Evolutionary conservation across 2,888 invertebrate species (phyloP).

Genomic region (Rhingia campestris): DNA sequence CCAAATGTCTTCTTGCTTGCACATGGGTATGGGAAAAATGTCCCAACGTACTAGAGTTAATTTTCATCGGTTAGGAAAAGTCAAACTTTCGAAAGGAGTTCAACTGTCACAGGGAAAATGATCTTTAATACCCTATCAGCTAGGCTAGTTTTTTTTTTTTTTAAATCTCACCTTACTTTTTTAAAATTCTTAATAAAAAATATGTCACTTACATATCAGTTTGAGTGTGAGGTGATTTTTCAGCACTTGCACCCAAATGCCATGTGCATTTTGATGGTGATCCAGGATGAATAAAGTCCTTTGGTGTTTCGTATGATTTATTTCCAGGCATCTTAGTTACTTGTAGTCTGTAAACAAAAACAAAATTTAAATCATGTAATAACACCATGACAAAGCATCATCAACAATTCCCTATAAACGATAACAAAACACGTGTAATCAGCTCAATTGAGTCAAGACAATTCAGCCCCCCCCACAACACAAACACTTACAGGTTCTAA

Average conservation of each 20-base stretch:
- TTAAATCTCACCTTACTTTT: background rate
- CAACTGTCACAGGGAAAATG: too few relatives aligned
- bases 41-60: too few relatives aligned
- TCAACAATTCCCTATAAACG: background rate
- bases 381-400: background rate
- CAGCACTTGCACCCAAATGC: slow-evolving; percentile 78
- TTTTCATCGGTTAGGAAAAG: too few relatives aligned
- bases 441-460: background rate
- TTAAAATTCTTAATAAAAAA: background rate
- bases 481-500: slow-evolving; percentile 2
- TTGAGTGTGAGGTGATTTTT: slow-evolving; percentile 78
- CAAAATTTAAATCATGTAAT: background rate
- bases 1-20: too few relatives aligned
- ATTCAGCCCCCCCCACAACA: background rate
- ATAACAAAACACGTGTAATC: background rate
- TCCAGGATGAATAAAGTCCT: slow-evolving; percentile 80
- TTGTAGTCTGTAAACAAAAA: slow-evolving; percentile 26
- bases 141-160: too few relatives aligned
- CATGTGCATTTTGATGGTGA: slow-evolving; percentile 80
- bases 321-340: slow-evolving; percentile 55
- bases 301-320: slow-evolving; percentile 72
- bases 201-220: slow-evolving; percentile 77
- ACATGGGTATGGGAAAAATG: too few relatives aligned
- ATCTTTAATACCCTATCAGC: too few relatives aligned
- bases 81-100: too few relatives aligned